Conservation (phyloP, 2,797 vertebrate species). For the Etheostoma perlongum region DNA sequence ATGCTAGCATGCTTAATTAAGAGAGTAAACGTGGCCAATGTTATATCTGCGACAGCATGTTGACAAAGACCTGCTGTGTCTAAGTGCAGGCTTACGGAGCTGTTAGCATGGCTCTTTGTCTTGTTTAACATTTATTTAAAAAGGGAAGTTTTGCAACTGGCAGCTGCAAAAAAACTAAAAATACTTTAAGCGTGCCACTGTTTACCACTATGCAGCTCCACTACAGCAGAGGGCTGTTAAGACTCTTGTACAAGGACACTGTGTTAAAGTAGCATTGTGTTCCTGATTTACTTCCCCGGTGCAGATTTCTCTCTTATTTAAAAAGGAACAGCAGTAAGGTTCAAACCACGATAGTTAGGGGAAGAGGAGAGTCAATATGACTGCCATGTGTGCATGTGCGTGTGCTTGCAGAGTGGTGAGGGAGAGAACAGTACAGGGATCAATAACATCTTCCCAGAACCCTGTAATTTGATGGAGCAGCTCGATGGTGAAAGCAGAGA, state of each 20-base stretch:
- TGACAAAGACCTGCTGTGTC: background rate
- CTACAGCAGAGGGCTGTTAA: conserved; percentile 37
- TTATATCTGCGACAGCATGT: background rate
- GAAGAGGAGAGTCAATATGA: conserved; percentile 67
- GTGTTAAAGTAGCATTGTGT: conserved; percentile 28
- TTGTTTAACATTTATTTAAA: conserved; percentile 27
- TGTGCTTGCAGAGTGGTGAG: conserved; percentile 56
- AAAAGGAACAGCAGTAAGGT: conserved; percentile 9
- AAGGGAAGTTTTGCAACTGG: conserved; percentile 39
- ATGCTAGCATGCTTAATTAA: background rate
- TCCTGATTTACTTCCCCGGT: conserved; percentile 31
- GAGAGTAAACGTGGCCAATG: background rate
- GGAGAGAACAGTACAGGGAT: conserved; percentile 68
- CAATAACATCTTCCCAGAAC: conserved; percentile 81
- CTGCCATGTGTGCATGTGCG: conserved; percentile 47
- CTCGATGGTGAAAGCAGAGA: conserved; percentile 76
- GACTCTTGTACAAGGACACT: conserved; percentile 45
- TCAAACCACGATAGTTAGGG: background rate
- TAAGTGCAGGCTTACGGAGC: background rate
- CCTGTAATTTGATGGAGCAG: conserved; percentile 83
- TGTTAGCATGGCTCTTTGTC: conserved; percentile 9
- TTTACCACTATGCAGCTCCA: conserved; percentile 50
- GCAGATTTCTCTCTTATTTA: conserved; percentile 17
- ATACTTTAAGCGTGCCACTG: conserved; percentile 31
- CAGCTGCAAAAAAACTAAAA: conserved; percentile 54